Evolutionary conservation across 1,140 invertebrate genomes (phyloP).

Genomic region (Caenorhabditis brenneri): DNA sequence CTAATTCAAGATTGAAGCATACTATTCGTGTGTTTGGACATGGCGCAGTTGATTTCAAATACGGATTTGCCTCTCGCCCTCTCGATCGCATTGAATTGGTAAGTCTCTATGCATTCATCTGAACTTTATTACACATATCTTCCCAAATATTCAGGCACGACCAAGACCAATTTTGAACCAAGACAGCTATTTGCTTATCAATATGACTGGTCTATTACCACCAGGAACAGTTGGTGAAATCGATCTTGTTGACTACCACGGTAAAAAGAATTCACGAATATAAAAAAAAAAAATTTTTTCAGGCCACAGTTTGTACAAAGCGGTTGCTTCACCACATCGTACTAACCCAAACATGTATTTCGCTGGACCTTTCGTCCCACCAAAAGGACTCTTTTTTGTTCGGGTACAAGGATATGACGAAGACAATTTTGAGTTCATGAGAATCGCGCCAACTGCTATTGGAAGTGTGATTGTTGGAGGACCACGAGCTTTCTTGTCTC

Average conservation of each 20-base stretch:
- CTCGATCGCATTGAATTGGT: conserved; percentile 72
- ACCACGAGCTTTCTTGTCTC: conserved; percentile 60
- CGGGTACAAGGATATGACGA: conserved; percentile 72
- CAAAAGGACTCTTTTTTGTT: conserved; percentile 74
- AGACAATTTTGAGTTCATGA: conserved; percentile 71
- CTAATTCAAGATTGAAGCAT: conserved; percentile 73
- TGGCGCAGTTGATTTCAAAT: conserved; percentile 76
- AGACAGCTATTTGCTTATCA: conserved; percentile 73
- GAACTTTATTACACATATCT: no score
- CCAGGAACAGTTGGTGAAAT: conserved; percentile 72
- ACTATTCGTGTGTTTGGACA: conserved; percentile 78
- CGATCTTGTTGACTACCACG: conserved; percentile 74
- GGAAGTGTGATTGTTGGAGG: conserved; percentile 69
- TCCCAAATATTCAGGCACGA: conserved; percentile 63
- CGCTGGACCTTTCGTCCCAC: conserved; percentile 72
- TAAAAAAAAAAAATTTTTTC: neutral
- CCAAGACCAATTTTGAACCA: conserved; percentile 67
- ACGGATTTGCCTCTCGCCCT: conserved; percentile 77
- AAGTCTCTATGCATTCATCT: no score
- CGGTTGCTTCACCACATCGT: conserved; percentile 69
- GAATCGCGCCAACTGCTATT: conserved; percentile 73
- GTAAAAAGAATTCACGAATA: conserved; percentile 45
- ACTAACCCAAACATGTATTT: conserved; percentile 72
- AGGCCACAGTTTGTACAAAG: conserved; percentile 52
- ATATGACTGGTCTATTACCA: conserved; percentile 71